Evolutionary conservation across 2,113 vertebrate genomes (phyloP).

Genomic region (Carassius gibelio): DNA sequence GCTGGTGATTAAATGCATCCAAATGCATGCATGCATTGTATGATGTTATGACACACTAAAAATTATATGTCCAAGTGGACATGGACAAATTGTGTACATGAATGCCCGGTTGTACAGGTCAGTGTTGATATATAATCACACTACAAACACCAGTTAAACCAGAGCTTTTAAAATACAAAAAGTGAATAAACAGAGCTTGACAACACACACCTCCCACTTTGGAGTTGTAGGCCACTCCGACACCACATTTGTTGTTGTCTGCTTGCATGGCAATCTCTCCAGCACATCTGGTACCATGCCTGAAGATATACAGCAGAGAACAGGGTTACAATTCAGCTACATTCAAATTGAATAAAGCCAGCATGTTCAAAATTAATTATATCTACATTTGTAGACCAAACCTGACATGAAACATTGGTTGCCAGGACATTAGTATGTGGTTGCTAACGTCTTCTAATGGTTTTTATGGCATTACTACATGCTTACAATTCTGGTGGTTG

Average conservation of each 20-base stretch:
- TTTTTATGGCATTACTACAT: neutral
- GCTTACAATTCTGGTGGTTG: neutral
- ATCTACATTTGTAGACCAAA: neutral
- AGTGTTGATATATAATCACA: slow-evolving; percentile 20
- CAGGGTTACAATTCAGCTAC: neutral
- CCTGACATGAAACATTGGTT: neutral
- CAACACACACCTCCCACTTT: slow-evolving; percentile 90
- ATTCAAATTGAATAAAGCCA: neutral
- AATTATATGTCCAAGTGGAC: neutral
- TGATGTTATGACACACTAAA: slow-evolving; percentile 12
- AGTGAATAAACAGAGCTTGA: neutral
- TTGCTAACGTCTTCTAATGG: neutral
- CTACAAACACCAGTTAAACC: neutral
- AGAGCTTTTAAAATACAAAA: neutral
- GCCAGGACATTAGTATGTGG: neutral
- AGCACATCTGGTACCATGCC: slow-evolving; percentile 95
- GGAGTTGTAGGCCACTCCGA: slow-evolving; percentile 95
- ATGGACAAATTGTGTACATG: neutral
- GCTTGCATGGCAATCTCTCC: slow-evolving; percentile 98
- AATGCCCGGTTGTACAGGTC: neutral
- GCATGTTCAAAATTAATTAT: neutral
- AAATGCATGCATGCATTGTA: neutral
- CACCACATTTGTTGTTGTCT: slow-evolving; percentile 95
- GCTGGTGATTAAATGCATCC: neutral
- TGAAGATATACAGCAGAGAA: slow-evolving; percentile 59